Base-by-base conservation (phyloP, 2,797 vertebrate species). In the Molossus alvarezi region DNA sequence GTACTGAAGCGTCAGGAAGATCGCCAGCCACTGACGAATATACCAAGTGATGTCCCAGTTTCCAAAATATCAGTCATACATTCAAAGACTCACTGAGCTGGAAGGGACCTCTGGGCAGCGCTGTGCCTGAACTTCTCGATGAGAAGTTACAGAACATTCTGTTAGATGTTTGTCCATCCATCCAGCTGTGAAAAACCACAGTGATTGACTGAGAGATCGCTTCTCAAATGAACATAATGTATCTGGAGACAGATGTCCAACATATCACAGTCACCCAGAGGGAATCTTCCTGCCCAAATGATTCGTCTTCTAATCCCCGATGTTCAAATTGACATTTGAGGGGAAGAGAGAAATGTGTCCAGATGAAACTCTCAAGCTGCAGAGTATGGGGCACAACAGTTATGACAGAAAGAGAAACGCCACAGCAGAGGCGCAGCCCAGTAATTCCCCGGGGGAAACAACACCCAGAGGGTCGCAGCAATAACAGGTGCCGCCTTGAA, bases 141-240 rank as follows among this genome's bases (percentile, higher is more conserved):
- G 88, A 96, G 90, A 92, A 62, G 69, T 81, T 92, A 91, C 75
- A 81, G 92, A 96, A 93, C 90, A 41, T 94, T 94, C 72, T 85
- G 95, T 91, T 95, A 93, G 88, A 95, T 95, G 94, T 97, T 95
- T 93, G 96, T 97, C 97, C 97, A 93, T 98, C 97, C 97, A 97
- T 94, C 97, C 97, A 98, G 90, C 97, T 97, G 97, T 97, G 97
- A 98, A 97, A 93, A 96, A 82, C 95, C 90, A 83, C 93, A 23
- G 67, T 88, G 97, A 97, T 65, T 96, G 97, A 91, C 29, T 86
- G 93, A 83, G 62, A 97, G 95, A 27, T 51, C 76, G 95, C 58
- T 67, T 95, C 58, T 80, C 48, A 79, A 86, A 58, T 13, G 93
- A 96, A 96, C 95, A 95, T 79, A 82, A 93, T 45, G 88, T 92